Evolutionary conservation across 2,888 invertebrate genomes (phyloP).

Genomic region (Amiota mariae): DNA sequence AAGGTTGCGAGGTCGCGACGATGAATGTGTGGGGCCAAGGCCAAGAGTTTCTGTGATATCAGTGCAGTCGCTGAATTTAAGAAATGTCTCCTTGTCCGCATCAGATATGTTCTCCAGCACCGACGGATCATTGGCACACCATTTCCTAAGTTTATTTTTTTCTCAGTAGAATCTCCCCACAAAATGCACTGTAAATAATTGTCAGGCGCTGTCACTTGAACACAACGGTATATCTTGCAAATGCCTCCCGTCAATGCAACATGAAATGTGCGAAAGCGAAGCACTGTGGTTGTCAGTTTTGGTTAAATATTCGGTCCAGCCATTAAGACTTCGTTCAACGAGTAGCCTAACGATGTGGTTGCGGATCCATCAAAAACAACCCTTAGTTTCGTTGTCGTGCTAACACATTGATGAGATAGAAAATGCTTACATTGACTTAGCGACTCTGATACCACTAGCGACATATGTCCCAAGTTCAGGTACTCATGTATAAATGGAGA

Average conservation of each 20-base stretch:
- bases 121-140: slow-evolving; percentile 18
- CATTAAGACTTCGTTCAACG: slow-evolving; percentile 18
- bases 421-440: too few species aligned
- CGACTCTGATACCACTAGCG: too few species aligned
- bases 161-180: slow-evolving; percentile 24
- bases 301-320: slow-evolving; percentile 15
- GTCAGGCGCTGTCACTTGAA: slow-evolving; percentile 16
- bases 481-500: too few species aligned
- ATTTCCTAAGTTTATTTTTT: slow-evolving; percentile 28
- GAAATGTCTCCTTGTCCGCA: slow-evolving; percentile 20
- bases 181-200: slow-evolving; percentile 23
- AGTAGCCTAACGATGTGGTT: slow-evolving; percentile 7
- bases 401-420: too few species aligned
- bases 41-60: slow-evolving; percentile 35
- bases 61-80: slow-evolving; percentile 33
- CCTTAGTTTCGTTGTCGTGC: too few species aligned
- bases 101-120: slow-evolving; percentile 20
- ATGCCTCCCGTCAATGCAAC: slow-evolving; percentile 26
- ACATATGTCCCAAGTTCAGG: too few species aligned
- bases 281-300: background rate
- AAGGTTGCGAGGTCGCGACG: slow-evolving; percentile 19
- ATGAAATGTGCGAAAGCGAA: slow-evolving; percentile 6
- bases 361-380: too few species aligned
- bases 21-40: background rate
- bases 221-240: slow-evolving; percentile 21